These are phyloP conservation scores for Novumbra hubbsi DNA, from an alignment of 2,797 vertebrate species.

Conservation along the genomic window DNA sequence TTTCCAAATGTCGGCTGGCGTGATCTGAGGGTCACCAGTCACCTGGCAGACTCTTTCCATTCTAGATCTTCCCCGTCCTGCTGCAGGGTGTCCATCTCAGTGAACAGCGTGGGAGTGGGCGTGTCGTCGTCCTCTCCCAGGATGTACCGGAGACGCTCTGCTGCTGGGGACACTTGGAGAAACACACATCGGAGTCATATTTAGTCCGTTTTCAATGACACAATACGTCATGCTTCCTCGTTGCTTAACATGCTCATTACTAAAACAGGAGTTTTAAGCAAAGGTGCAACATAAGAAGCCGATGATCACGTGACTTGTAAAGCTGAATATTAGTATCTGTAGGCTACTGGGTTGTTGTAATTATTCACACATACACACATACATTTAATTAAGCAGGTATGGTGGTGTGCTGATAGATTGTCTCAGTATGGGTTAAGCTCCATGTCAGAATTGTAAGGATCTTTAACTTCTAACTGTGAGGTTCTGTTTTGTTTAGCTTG, in stretches of 20 bases:
- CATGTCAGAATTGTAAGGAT: too few species aligned
- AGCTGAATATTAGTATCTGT: background rate
- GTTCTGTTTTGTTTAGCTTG: too few species aligned
- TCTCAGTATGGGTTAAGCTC: background rate
- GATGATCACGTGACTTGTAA: background rate
- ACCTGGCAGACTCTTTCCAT: slow-evolving; percentile 96
- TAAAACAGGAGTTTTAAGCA: background rate
- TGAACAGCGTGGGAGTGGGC: slow-evolving; percentile 91
- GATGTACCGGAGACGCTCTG: slow-evolving; percentile 89
- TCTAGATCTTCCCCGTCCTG: slow-evolving; percentile 90
- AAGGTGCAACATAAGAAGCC: background rate
- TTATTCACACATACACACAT: background rate
- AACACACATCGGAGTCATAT: background rate
- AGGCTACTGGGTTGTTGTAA: background rate
- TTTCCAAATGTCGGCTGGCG: slow-evolving; percentile 5
- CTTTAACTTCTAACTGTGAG: background rate
- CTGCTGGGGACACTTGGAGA: slow-evolving; percentile 86
- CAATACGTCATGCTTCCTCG: background rate
- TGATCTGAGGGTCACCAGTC: slow-evolving; percentile 4
- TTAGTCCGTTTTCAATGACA: background rate
- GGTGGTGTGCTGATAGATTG: background rate
- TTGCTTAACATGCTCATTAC: background rate
- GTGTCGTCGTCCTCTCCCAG: slow-evolving; percentile 88
- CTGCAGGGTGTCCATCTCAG: slow-evolving; percentile 95
- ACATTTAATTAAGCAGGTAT: background rate